These are phyloP conservation scores for Tapirus terrestris DNA, from an alignment of 2,113 vertebrate species.

Conservation along the genomic window DNA sequence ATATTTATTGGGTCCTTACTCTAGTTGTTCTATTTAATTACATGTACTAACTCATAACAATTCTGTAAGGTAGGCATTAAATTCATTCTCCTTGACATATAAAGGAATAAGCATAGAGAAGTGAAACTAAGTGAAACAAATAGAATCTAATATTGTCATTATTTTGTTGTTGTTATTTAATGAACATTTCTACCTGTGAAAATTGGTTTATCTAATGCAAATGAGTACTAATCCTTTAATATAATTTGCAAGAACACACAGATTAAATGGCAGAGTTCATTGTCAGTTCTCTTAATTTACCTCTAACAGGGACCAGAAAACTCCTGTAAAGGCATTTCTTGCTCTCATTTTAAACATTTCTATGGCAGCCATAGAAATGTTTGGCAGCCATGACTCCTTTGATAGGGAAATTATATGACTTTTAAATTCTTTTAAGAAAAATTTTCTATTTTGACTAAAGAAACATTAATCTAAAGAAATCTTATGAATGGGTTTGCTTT, in stretches of 20 bases:
- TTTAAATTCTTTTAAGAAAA: background rate
- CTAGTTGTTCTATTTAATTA: background rate
- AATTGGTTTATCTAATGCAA: background rate
- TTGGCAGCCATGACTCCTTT: background rate
- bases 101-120: background rate
- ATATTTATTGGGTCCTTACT: background rate
- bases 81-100: background rate
- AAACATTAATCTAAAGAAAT: background rate
- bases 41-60: background rate
- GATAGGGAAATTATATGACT: background rate
- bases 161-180: background rate
- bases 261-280: background rate
- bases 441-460: background rate
- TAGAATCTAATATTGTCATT: background rate
- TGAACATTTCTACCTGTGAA: background rate
- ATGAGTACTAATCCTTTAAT: background rate
- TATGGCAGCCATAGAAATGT: background rate
- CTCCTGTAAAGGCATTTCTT: background rate
- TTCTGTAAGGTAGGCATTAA: background rate
- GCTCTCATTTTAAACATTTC: background rate
- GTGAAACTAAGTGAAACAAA: background rate
- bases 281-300: background rate
- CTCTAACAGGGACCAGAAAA: background rate
- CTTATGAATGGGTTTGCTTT: background rate
- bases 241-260: background rate